Evolutionary conservation across 2,888 invertebrate genomes (phyloP), one percentile per base, ranked within the genome.

Genomic region (Sipha maydis): DNA sequence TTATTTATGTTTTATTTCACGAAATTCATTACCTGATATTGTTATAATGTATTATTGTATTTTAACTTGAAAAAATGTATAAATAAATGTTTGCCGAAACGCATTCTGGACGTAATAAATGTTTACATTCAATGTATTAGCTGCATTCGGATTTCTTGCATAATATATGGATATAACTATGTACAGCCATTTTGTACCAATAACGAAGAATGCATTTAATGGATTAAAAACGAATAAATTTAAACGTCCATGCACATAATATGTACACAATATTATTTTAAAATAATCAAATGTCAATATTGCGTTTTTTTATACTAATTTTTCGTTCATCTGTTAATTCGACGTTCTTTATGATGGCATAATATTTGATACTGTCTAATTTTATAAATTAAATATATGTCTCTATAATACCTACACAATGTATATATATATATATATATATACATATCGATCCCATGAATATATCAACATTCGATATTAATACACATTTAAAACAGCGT

Each of bases 231-330:
- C n/a, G 34, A 78, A 85, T 34, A 31, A 14, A 31, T 61, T 76
- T 25, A 67, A 69, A 77, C 67, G 84, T 38, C 61, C 61, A 28
- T n/a, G n/a, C n/a, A n/a, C n/a, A n/a, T n/a, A n/a, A n/a, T 76
- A 28, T 41, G 17, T 61, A 28, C 31, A 31, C 48, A 78, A 77
- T 84, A 78, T 85, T 85, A 69, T 85, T 85, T 85, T 78, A 48
- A 85, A 78, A 85, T 78, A 85, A 78, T 85, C 77, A 85, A 85
- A 77, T 85, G 78, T 48, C 48, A 48, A 69, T 85, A 85, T 85
- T 85, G 48, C 54, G 67, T 85, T 85, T 67, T 25, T 61, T 21
- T 76, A 41, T 38, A 48, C 67, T 67, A 69, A 69, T 69, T 78
- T 56, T 77, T 83, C 67, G 76, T 85, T 77, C 67, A 11, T 85